These are phyloP conservation scores for Astreopora myriophthalma DNA, from an alignment of 64 coral and sea anemone genomes.

Conservation along the genomic window DNA sequence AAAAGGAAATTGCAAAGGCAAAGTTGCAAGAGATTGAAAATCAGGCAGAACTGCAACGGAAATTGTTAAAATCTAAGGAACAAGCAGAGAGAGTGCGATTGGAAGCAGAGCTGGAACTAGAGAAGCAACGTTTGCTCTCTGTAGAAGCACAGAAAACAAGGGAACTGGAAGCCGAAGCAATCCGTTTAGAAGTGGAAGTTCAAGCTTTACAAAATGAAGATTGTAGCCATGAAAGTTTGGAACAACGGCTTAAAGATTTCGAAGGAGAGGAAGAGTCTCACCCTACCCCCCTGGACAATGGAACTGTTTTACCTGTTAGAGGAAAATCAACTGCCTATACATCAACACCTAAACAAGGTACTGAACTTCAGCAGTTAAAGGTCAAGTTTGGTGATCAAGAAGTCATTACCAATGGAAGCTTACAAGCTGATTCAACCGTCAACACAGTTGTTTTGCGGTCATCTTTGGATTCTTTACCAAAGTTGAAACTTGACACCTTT, in stretches of 20 bases:
- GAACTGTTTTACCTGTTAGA: too few species aligned
- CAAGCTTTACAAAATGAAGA: not conserved
- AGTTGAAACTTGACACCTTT: too few species aligned
- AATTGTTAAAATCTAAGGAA: not conserved
- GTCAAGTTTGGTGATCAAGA: not conserved
- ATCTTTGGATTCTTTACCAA: conserved; percentile 1
- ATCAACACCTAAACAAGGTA: not conserved
- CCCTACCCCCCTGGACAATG: too few species aligned
- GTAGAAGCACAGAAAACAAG: not conserved
- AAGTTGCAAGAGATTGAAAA: not conserved
- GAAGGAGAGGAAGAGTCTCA: too few species aligned
- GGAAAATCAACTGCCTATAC: not conserved
- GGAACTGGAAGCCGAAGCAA: conserved; percentile 2
- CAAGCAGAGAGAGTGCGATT: not conserved
- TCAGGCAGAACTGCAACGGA: not conserved
- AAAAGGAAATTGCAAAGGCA: not conserved
- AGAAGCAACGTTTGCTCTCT: not conserved
- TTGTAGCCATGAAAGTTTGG: not conserved
- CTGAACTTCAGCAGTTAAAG: not conserved
- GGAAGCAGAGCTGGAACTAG: not conserved
- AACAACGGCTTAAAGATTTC: conserved; percentile 1
- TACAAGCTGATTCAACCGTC: not conserved
- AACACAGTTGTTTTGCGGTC: not conserved
- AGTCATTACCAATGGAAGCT: not conserved
- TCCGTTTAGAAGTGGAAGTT: not conserved